phyloP scores from a whole-genome alignment of 2,888 invertebrate genomes.

The Pristionchus arcanus region DNA sequence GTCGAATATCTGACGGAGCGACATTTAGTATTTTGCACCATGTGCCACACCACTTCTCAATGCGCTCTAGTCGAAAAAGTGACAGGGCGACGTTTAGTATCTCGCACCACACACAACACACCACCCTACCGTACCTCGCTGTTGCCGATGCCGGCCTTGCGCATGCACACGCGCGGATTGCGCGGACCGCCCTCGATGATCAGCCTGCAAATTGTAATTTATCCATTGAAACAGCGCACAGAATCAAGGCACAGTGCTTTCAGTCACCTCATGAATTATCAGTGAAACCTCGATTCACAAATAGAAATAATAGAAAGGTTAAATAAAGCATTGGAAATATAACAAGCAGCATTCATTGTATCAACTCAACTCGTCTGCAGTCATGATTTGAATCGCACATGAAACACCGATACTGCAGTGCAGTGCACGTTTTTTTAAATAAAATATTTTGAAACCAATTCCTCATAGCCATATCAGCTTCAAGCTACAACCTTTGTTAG shows the following conservation, averaged over 20 bases:
- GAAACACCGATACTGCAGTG: too few species aligned
- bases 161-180: constrained; percentile 48
- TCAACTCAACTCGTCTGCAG: too few species aligned
- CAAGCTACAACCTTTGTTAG: too few species aligned
- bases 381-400: too few species aligned
- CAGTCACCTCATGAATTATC: not conserved
- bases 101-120: not conserved
- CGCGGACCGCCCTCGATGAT: constrained; percentile 46
- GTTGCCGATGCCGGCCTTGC: constrained; percentile 43
- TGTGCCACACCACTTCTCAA: not conserved
- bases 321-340: too few species aligned
- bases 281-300: too few species aligned
- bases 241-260: not conserved
- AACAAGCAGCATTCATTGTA: too few species aligned
- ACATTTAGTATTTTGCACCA: not conserved
- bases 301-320: too few species aligned
- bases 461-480: too few species aligned
- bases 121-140: not conserved
- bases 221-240: not conserved
- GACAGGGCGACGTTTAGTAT: not conserved
- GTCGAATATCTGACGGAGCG: constrained; percentile 42
- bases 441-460: too few species aligned
- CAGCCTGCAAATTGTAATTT: not conserved
- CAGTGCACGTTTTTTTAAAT: too few species aligned
- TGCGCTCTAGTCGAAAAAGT: not conserved